These are phyloP conservation scores for Sisyra terminalis DNA, from an alignment of 2,888 invertebrate genomes.

Conservation along the genomic window DNA sequence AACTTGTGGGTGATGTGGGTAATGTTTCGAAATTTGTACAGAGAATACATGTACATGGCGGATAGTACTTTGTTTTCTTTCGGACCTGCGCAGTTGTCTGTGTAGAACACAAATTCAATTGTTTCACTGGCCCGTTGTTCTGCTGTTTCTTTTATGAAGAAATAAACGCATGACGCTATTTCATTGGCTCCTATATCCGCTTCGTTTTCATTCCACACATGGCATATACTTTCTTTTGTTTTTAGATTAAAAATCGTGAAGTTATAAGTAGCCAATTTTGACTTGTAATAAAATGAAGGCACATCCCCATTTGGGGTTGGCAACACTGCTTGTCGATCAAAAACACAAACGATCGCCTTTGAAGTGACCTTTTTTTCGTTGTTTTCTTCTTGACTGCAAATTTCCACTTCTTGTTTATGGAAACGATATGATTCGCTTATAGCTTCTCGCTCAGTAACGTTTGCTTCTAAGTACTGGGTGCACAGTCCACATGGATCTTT, in stretches of 20 bases:
- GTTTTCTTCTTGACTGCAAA: too few relatives aligned
- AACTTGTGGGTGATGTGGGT: constrained; percentile 3
- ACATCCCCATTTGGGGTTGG: constrained; percentile 3
- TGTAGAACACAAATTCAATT: constrained; percentile 1
- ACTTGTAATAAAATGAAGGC: constrained; percentile 5
- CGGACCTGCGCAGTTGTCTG: constrained; percentile 3
- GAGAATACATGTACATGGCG: constrained; percentile 5
- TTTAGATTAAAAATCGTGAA: constrained; percentile 3
- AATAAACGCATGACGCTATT: constrained; percentile 1
- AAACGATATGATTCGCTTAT: too few relatives aligned
- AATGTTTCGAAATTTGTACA: constrained; percentile 3
- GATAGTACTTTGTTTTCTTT: constrained; percentile 6
- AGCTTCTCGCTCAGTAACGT: neutral
- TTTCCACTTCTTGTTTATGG: too few relatives aligned
- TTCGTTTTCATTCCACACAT: neutral
- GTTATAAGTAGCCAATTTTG: constrained; percentile 4
- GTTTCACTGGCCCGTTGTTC: too few relatives aligned
- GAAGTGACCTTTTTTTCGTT: too few relatives aligned
- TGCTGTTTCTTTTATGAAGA: neutral
- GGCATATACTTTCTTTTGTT: neutral
- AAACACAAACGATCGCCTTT: constrained; percentile 4
- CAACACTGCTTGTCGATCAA: constrained; percentile 5
- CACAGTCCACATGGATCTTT: too few relatives aligned
- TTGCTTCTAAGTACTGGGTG: too few relatives aligned
- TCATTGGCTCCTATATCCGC: constrained; percentile 3